A percentile compares a stretch with the other conserved stretches of the same genome.
Evolutionary conservation across 2,797 vertebrate species (phyloP).

Genomic region (Lacerta bilineata): DNA sequence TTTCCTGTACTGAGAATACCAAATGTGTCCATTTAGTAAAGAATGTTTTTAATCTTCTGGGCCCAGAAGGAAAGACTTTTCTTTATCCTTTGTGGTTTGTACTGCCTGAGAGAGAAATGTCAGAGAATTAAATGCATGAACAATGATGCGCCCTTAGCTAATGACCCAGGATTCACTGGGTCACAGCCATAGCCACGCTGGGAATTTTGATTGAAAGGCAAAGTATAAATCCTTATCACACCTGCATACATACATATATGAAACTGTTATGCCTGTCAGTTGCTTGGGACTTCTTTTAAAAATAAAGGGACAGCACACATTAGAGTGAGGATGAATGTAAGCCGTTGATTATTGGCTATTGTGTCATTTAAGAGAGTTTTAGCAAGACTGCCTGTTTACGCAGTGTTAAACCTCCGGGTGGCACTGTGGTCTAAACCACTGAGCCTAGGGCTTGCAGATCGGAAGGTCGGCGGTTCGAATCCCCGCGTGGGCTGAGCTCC

Average conservation of each 20-base stretch:
- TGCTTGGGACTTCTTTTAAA: not conserved
- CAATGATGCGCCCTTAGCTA: conserved; percentile 43
- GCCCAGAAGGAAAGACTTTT: conserved; percentile 37
- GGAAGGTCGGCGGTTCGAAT: no score
- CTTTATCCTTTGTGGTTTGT: conserved; percentile 43
- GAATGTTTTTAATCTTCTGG: conserved; percentile 25
- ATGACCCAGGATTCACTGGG: conserved; percentile 43
- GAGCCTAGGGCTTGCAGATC: no score
- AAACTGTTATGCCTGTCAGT: not conserved
- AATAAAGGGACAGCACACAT: not conserved
- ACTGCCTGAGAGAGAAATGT: conserved; percentile 45
- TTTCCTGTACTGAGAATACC: conserved; percentile 25
- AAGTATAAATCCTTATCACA: not conserved
- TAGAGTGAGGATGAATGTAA: conserved; percentile 7
- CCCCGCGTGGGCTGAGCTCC: no score
- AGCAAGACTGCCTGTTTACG: no score
- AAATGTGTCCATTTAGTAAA: conserved; percentile 33
- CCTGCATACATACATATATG: not conserved
- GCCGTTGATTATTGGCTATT: not conserved
- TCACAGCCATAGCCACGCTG: conserved; percentile 30
- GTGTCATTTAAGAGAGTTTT: no score
- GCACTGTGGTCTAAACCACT: no score
- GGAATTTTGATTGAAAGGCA: not conserved
- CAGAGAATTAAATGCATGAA: conserved; percentile 25
- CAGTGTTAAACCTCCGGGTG: no score